Evolutionary conservation across 1,140 invertebrate species (phyloP).

Genomic region (Propsilocerus akamusi): DNA sequence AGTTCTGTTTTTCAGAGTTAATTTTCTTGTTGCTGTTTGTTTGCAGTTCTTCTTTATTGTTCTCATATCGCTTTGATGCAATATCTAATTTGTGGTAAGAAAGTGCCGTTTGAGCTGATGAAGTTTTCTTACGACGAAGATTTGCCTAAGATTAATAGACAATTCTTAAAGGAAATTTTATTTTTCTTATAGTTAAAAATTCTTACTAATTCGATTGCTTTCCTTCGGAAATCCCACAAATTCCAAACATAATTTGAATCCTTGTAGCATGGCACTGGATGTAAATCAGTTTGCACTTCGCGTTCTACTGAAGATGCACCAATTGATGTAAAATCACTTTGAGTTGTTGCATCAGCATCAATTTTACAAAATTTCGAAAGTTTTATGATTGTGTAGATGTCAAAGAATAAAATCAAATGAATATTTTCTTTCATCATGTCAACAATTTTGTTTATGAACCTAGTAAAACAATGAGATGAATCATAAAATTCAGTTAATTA

Average conservation of each 20-base stretch:
- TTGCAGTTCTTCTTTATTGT: neutral
- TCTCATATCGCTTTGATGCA: neutral
- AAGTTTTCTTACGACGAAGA: neutral
- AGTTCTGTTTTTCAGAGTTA: neutral
- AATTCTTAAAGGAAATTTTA: too few relatives aligned
- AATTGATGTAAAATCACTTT: neutral
- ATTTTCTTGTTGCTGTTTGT: neutral
- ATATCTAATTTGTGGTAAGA: constrained; percentile 1
- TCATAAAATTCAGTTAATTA: neutral
- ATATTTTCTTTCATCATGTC: neutral
- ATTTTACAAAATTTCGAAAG: neutral
- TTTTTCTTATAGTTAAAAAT: too few relatives aligned
- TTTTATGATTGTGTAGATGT: neutral
- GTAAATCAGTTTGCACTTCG: constrained; percentile 1
- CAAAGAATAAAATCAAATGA: neutral
- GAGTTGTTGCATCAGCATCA: neutral
- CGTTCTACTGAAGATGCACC: neutral
- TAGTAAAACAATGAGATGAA: neutral
- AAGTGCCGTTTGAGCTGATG: neutral
- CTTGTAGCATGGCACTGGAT: constrained; percentile 5
- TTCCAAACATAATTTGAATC: constrained; percentile 6
- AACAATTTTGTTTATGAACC: neutral
- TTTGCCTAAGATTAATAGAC: too few relatives aligned
- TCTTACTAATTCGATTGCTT: constrained; percentile 7
- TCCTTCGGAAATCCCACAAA: constrained; percentile 4